phyloP scores from a whole-genome alignment of 2,113 vertebrate genomes.

The Myotis brandtii region DNA sequence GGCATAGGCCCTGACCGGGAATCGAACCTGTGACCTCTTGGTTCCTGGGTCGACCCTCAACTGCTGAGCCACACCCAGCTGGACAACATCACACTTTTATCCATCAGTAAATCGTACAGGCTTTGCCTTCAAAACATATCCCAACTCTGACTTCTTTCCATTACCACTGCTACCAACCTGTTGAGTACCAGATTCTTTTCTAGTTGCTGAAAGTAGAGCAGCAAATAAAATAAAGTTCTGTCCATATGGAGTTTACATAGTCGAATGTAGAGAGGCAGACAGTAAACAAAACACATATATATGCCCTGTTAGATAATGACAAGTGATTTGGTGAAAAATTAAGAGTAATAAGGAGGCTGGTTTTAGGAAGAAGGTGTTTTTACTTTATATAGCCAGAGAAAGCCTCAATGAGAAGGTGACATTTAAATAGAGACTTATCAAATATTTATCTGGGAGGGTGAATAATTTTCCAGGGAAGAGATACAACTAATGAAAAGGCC shows the following conservation, averaged over 20 bases:
- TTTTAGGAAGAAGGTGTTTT: not conserved
- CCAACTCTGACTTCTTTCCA: not conserved
- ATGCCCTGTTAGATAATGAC: not conserved
- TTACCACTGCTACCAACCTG: not conserved
- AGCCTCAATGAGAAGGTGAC: not conserved
- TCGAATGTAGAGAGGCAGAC: not conserved
- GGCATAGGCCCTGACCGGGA: no score
- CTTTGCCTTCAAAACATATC: constrained; percentile 8
- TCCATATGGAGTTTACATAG: not conserved
- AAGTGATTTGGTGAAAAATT: constrained; percentile 3
- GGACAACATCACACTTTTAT: not conserved
- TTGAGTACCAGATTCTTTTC: not conserved
- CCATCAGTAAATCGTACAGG: not conserved
- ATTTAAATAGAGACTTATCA: not conserved
- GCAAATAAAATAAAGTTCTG: constrained; percentile 1
- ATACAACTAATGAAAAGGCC: not conserved
- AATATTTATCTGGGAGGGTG: not conserved
- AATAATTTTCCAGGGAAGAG: not conserved
- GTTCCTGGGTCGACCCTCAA: no score
- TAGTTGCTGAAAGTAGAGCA: not conserved
- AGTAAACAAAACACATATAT: not conserved
- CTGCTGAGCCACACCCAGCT: no score
- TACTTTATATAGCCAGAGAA: not conserved
- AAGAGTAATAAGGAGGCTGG: not conserved
- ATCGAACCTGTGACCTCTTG: no score